Evolutionary conservation across 2,888 invertebrate species (phyloP).

Genomic region (Unio delphinus): DNA sequence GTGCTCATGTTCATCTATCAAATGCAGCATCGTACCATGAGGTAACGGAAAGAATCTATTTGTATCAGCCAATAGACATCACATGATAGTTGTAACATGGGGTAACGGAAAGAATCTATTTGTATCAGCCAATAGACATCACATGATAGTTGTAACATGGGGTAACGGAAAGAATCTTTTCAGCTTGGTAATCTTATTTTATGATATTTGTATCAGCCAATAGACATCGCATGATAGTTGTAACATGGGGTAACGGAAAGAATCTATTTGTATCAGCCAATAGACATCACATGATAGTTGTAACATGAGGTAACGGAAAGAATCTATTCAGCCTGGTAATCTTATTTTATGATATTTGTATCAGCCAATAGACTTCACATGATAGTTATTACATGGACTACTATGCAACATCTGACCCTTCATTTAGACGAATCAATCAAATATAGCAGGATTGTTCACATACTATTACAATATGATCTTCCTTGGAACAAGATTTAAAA

Average conservation of each 20-base stretch:
- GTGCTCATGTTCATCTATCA: slow-evolving; percentile 65
- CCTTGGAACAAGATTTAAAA: too few relatives aligned
- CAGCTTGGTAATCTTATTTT: too few relatives aligned
- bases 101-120: too few relatives aligned
- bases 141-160: slow-evolving; percentile 66
- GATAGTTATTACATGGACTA: slow-evolving; percentile 20
- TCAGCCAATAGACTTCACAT: slow-evolving; percentile 27
- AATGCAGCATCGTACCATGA: slow-evolving; percentile 67
- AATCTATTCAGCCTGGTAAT: too few relatives aligned
- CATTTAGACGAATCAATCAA: too few relatives aligned
- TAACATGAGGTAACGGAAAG: too few relatives aligned
- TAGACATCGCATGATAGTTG: slow-evolving; percentile 42
- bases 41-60: slow-evolving; percentile 36
- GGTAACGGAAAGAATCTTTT: slow-evolving; percentile 33
- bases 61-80: neutral
- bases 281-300: neutral
- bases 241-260: slow-evolving; percentile 38
- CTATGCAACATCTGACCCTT: neutral
- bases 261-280: neutral
- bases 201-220: too few relatives aligned
- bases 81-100: neutral
- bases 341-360: too few relatives aligned
- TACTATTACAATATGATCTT: too few relatives aligned
- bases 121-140: too few relatives aligned
- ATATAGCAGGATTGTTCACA: too few relatives aligned